Evolutionary conservation across 1,140 invertebrate genomes (phyloP), one percentile per base, ranked within the genome.

Genomic region (Formica selysi): DNA sequence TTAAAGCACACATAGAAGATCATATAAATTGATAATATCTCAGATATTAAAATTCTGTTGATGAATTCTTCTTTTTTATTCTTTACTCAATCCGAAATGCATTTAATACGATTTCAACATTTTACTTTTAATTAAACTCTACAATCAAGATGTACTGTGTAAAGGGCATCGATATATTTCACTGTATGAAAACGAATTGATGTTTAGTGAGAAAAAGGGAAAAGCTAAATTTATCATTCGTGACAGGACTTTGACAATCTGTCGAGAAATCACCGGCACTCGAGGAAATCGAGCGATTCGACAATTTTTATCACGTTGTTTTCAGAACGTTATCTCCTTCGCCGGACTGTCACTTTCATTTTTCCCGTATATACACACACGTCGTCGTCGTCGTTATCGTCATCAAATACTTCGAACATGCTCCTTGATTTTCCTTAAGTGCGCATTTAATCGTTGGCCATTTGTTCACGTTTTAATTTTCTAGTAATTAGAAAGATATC

Each of bases 221-320:
- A 86, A 86, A 87, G 73, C 78, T 36, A 78, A 88, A 81, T 81
- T 71, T 86, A 85, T 86, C 76, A 76, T 74, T 86, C 73, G 86
- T 87, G 86, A 87, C 81, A 26, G 26, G 86, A 71, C 57, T 81
- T 13, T 10, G 57, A 54, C 71, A 70, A 41, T 79, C 29, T 36
- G 32, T 48, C 70, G 83, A 78, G 85, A 86, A 86, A 86, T 81
- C 59, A 76, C 3, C 59, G 86, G n/a, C 29, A 57, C 67, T 81
- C 65, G 85, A 86, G 76, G 41, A 76, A 68, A 86, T 79, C 76
- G 76, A 86, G 62, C 74, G 48, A 26, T 29, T 2, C 67, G 16
- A 38, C 16, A 44, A 65, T 79, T 67, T 79, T 68, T 81, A 48
- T 19, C 44, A 8, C 16, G 64, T 22, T 68, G n/a, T 59, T 79